Percentiles rank a stretch among this genome's conserved stretches.
These are phyloP conservation scores for Noctua janthina DNA, from an alignment of 2,888 invertebrate species.

Conservation along the genomic window DNA sequence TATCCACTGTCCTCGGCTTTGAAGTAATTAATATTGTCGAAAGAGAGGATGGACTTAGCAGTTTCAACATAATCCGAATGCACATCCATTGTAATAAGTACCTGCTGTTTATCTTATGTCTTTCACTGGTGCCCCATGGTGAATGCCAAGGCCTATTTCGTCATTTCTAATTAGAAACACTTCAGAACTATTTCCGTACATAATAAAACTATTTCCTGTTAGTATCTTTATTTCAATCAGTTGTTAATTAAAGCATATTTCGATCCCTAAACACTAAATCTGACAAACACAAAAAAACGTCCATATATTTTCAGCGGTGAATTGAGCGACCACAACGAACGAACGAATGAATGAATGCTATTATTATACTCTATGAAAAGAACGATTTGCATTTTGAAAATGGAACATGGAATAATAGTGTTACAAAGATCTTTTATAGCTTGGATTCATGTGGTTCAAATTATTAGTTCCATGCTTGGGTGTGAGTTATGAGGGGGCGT, in stretches of 20 bases:
- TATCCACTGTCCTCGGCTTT: constrained; percentile 87
- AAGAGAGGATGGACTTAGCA: constrained; percentile 77
- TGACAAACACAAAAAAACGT: constrained; percentile 30
- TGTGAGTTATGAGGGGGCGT: background rate
- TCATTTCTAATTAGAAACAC: constrained; percentile 23
- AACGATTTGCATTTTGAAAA: background rate
- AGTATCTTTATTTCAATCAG: constrained; percentile 2
- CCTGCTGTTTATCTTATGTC: constrained; percentile 14
- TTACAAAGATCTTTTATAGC: background rate
- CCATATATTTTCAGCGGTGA: background rate
- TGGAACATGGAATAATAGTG: background rate
- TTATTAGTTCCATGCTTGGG: background rate
- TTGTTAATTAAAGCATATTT: background rate
- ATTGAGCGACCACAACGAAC: background rate
- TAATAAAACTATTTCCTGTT: constrained; percentile 29
- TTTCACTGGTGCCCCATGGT: constrained; percentile 55
- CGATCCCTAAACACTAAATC: constrained; percentile 6
- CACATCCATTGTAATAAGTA: constrained; percentile 77
- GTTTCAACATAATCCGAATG: constrained; percentile 78
- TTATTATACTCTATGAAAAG: background rate
- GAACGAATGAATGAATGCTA: background rate
- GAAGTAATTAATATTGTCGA: constrained; percentile 76
- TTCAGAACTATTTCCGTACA: constrained; percentile 40
- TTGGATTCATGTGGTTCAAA: background rate
- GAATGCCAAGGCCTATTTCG: constrained; percentile 38